Evolutionary conservation across 1,140 invertebrate species (phyloP), one percentile per base, ranked within the genome.

Genomic region (Hyposmocoma kahamanoa): DNA sequence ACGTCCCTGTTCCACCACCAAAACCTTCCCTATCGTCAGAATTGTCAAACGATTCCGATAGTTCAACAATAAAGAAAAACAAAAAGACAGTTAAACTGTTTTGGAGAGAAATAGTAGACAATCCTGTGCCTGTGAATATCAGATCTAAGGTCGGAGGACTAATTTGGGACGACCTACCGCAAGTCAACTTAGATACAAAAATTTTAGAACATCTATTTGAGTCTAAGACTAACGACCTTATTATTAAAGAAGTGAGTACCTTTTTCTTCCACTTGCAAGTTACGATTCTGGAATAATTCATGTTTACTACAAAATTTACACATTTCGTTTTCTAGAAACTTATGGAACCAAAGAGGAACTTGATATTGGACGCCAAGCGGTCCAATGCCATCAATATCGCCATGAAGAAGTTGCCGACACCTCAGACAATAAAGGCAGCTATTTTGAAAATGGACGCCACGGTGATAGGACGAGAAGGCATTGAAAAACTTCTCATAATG

Each of bases 41-140:
- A 42, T 53, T 56, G 1, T 69, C 52, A 58, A 60, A 84, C 36
- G 67, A 74, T 38, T 72, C 64, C 13, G 72, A 72, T 13, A 87
- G 78, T 9, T 87, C 70, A 6, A 74, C 75, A 2, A 87, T 90
- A 15, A 94, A 93, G 70, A 98, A 98, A 77, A 97, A 92, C 63
- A 98, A 98, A 79, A 99, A 99, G 82, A 99, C 98, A n/a, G 93
- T 99, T 3, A 98, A 98, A 87, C 87, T 99, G n/a, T 99, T 99
- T 81, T 99, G 98, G 98, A 95, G 95, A 75, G 96, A 99, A 87
- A 92, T 96, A 3, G 90, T 94, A 53, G 95, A 97, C 54, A 95
- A 96, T 75, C 91, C 94, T 10, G 85, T 92, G 26, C 89, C 92
- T 3, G 90, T 91, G 53, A 73, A 90, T 52, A 87, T 90, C 22